Conservation (phyloP, 2,113 vertebrate genomes). For the Columbina picui region DNA sequence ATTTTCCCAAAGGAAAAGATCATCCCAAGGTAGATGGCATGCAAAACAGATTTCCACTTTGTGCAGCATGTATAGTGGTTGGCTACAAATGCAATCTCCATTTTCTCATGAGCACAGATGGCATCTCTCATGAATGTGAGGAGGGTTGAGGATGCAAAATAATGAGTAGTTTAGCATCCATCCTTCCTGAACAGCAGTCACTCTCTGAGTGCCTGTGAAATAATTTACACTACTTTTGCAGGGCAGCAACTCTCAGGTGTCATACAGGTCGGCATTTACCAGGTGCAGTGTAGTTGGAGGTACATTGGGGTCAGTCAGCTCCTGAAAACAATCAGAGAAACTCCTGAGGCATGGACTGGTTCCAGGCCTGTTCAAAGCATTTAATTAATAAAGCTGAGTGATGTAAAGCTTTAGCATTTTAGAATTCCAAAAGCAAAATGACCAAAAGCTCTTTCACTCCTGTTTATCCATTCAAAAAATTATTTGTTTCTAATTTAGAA, state of each 20-base stretch:
- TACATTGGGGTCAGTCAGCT: background rate
- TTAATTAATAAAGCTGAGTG: background rate
- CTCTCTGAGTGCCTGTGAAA: background rate
- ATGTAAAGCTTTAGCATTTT: background rate
- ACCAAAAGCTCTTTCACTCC: background rate
- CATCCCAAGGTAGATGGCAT: background rate
- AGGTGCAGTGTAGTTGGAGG: fast-evolving
- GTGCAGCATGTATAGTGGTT: background rate
- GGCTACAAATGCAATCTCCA: background rate
- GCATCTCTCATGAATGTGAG: background rate
- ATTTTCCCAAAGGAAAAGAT: background rate
- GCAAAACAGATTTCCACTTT: background rate
- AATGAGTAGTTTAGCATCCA: background rate
- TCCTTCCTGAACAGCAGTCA: background rate
- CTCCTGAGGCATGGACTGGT: fast-evolving
- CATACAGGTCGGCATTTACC: background rate
- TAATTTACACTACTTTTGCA: background rate
- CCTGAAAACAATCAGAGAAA: background rate
- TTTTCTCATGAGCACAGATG: background rate
- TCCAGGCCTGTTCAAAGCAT: background rate
- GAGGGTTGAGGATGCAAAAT: background rate
- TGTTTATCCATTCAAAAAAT: background rate
- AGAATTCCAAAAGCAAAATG: background rate
- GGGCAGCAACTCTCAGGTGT: background rate
- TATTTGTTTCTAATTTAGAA: background rate